A percentile compares a stretch with the other conserved stretches of the same genome.
Evolutionary conservation across 2,888 invertebrate species (phyloP).

Genomic region (Tachina grossa): DNA sequence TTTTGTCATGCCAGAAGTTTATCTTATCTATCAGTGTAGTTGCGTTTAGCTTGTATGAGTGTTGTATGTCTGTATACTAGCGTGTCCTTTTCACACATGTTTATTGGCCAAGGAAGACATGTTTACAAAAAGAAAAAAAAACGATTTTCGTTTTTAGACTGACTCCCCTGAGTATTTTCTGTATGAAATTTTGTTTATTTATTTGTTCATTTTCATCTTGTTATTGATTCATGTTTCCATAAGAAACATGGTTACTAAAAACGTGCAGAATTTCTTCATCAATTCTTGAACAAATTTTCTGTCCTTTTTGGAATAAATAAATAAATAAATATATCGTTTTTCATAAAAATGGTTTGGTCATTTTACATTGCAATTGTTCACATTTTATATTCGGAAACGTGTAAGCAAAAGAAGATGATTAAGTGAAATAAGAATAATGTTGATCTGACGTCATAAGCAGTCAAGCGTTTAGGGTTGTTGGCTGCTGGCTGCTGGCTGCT

Average conservation of each 20-base stretch:
- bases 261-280: constrained; percentile 41
- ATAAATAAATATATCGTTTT: constrained; percentile 71
- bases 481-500: constrained; percentile 5
- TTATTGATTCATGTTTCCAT: constrained; percentile 70
- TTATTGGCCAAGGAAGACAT: constrained; percentile 68
- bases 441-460: constrained; percentile 62
- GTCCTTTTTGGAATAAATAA: constrained; percentile 51
- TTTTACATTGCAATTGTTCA: constrained; percentile 70
- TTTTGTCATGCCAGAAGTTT: constrained; percentile 61
- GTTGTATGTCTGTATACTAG: not conserved
- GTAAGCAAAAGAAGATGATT: constrained; percentile 9
- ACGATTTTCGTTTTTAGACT: constrained; percentile 55
- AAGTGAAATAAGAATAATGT: constrained; percentile 36
- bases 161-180: constrained; percentile 62
- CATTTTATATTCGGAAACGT: constrained; percentile 24
- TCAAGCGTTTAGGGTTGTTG: constrained; percentile 52
- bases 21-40: constrained; percentile 39
- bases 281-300: constrained; percentile 21
- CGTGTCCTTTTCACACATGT: constrained; percentile 55
- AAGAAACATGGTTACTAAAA: constrained; percentile 53
- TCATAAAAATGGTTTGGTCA: constrained; percentile 73
- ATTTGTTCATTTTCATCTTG: constrained; percentile 56
- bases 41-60: not conserved
- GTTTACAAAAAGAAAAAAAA: constrained; percentile 32
- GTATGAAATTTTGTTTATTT: constrained; percentile 28